Evolutionary conservation across 2,888 invertebrate species (phyloP).

Genomic region (Fragum whitleyi): DNA sequence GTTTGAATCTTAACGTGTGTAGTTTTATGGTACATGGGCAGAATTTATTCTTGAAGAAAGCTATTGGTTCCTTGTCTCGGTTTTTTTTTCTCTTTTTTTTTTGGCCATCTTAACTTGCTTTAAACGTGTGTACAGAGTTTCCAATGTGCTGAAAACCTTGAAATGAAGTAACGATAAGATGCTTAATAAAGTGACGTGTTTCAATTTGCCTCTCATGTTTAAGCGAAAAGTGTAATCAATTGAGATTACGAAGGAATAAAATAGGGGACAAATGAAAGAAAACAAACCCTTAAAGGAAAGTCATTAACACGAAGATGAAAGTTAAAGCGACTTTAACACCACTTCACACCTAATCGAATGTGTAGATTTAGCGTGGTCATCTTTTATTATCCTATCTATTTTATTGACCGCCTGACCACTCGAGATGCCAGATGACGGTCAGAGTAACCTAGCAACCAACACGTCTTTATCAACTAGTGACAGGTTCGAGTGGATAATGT

Average conservation of each 20-base stretch:
- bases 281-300: not conserved
- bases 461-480: slow-evolving; percentile 19
- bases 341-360: slow-evolving; percentile 18
- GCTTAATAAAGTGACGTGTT: too few species aligned
- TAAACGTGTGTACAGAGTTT: too few species aligned
- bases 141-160: too few species aligned
- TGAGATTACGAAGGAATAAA: not conserved
- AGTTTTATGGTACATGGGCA: too few species aligned
- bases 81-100: too few species aligned
- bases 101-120: too few species aligned
- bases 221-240: not conserved
- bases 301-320: slow-evolving; percentile 1
- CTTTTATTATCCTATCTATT: slow-evolving; percentile 15
- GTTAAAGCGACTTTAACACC: not conserved
- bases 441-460: not conserved
- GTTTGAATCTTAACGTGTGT: too few species aligned
- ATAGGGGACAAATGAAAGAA: not conserved
- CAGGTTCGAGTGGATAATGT: slow-evolving; percentile 2
- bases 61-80: too few species aligned
- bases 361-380: slow-evolving; percentile 16
- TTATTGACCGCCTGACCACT: slow-evolving; percentile 16
- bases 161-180: too few species aligned
- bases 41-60: too few species aligned
- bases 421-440: slow-evolving; percentile 17
- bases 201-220: too few species aligned